Conservation (phyloP, 2,113 vertebrate species). For the Crocuta crocuta region DNA sequence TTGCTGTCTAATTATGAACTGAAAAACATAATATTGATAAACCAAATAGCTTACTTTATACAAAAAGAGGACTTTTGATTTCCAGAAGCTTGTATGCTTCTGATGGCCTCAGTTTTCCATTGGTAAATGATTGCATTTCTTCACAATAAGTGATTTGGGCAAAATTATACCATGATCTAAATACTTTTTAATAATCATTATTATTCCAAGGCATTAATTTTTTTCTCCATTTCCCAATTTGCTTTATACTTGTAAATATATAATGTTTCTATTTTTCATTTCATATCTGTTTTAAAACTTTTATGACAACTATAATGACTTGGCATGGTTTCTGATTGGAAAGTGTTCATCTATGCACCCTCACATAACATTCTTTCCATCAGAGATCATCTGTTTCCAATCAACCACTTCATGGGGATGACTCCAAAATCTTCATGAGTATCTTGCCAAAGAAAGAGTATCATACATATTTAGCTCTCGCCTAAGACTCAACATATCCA, state of each 20-base stretch:
- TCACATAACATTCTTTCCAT: constrained; percentile 6
- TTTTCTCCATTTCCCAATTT: background rate
- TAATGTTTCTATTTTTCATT: constrained; percentile 14
- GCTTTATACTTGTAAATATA: constrained; percentile 7
- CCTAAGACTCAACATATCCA: background rate
- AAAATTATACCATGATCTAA: constrained; percentile 48
- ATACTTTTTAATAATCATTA: constrained; percentile 1
- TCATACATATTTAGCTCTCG: constrained; percentile 37
- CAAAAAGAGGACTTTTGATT: background rate
- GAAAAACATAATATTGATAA: constrained; percentile 19
- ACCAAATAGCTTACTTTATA: constrained; percentile 12
- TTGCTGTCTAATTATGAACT: background rate
- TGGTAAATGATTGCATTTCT: constrained; percentile 40
- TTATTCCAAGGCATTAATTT: background rate
- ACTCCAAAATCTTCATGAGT: background rate
- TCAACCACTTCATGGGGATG: background rate
- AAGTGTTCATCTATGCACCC: background rate
- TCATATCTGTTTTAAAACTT: constrained; percentile 9
- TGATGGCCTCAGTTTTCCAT: background rate
- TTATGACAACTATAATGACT: constrained; percentile 21
- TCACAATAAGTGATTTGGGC: constrained; percentile 37
- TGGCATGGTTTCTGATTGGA: constrained; percentile 44
- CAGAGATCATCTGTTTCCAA: constrained; percentile 50
- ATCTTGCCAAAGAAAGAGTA: constrained; percentile 51
- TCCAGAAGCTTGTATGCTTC: background rate